These are phyloP conservation scores for Pollenia amentaria DNA, from an alignment of 2,888 invertebrate genomes.

Conservation along the genomic window DNA sequence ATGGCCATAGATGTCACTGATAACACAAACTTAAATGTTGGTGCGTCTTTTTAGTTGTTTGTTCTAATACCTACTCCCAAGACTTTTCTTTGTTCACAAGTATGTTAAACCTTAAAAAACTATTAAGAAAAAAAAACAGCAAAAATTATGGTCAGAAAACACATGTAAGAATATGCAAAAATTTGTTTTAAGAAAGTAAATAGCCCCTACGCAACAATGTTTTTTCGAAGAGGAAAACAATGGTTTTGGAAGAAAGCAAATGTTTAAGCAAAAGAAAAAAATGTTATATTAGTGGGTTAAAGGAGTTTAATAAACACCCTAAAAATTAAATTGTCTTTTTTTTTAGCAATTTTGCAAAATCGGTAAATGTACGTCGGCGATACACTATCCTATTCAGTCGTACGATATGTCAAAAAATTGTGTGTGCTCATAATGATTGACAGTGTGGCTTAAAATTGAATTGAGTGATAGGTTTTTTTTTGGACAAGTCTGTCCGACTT, in stretches of 20 bases:
- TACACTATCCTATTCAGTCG: too few relatives aligned
- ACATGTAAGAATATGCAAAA: slow-evolving; percentile 65
- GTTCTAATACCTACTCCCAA: slow-evolving; percentile 36
- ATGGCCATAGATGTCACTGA: slow-evolving; percentile 71
- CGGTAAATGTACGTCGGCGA: too few relatives aligned
- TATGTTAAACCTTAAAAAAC: slow-evolving; percentile 35
- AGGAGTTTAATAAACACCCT: slow-evolving; percentile 7
- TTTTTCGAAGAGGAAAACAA: background rate
- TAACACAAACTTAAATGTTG: slow-evolving; percentile 53
- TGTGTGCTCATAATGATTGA: too few relatives aligned
- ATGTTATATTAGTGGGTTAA: background rate
- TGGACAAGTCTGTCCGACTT: too few relatives aligned
- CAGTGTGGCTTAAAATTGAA: too few relatives aligned
- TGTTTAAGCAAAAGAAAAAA: background rate
- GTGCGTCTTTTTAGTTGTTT: slow-evolving; percentile 15
- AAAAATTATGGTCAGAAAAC: slow-evolving; percentile 58
- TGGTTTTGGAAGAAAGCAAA: background rate
- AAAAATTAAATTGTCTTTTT: background rate
- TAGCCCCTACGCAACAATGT: slow-evolving; percentile 57
- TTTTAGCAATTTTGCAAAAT: background rate
- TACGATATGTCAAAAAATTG: too few relatives aligned
- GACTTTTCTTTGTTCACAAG: slow-evolving; percentile 34
- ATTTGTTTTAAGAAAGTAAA: slow-evolving; percentile 39
- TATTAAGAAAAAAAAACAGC: background rate
- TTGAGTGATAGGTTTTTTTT: too few relatives aligned